Conservation (phyloP, 2,797 vertebrate species). For the Microctenopoma stevenorrisi region DNA sequence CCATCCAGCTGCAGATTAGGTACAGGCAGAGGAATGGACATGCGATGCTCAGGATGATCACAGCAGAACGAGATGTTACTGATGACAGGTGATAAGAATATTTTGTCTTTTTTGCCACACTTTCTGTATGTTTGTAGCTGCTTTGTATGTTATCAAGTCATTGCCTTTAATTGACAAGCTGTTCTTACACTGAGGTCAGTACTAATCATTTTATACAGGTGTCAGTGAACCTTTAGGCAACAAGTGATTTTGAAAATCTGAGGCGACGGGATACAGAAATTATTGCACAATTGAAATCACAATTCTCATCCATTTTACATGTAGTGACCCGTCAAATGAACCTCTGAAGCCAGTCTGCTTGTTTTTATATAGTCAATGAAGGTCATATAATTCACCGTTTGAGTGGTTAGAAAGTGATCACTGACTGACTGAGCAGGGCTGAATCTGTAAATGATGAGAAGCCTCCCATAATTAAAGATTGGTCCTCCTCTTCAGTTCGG, state of each 20-base stretch:
- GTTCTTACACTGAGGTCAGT: conserved; percentile 27
- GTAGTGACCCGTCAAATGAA: conserved; percentile 48
- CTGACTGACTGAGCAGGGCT: conserved; percentile 3
- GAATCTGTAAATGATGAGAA: conserved; percentile 49
- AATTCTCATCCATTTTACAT: conserved; percentile 40
- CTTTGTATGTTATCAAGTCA: conserved; percentile 30
- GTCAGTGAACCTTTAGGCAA: conserved; percentile 36
- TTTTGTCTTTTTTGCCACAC: not conserved
- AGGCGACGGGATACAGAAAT: conserved; percentile 29
- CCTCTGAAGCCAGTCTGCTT: conserved; percentile 35
- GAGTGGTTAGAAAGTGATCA: conserved; percentile 27
- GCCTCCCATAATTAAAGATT: conserved; percentile 28
- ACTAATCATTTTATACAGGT: conserved; percentile 45
- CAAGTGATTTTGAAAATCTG: conserved; percentile 24
- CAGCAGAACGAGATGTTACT: conserved; percentile 67
- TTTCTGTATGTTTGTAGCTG: conserved; percentile 16
- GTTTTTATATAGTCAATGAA: conserved; percentile 33
- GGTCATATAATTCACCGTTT: conserved; percentile 36
- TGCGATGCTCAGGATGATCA: conserved; percentile 75
- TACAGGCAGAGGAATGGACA: conserved; percentile 70
- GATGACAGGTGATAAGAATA: conserved; percentile 72
- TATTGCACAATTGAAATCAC: conserved; percentile 30
- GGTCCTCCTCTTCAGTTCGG: conserved; percentile 56
- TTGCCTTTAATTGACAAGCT: conserved; percentile 49
- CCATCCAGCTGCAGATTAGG: conserved; percentile 78